Conservation (phyloP, 2,888 invertebrate species). For the Leistus spinibarbis region DNA sequence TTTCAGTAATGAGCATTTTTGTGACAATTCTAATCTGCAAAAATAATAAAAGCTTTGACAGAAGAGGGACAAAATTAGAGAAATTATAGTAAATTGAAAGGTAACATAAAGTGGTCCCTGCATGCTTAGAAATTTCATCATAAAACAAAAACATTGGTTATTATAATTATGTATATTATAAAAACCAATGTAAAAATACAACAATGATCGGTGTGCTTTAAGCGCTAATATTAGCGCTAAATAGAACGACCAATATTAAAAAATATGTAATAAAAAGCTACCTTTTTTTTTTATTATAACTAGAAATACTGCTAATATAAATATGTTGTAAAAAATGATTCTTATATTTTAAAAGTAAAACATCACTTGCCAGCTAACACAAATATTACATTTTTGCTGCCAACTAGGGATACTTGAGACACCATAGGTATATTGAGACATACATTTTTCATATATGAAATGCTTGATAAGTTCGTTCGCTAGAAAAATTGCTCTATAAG, state of each 20-base stretch:
- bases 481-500: no score
- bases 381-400: neutral
- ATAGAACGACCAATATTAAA: neutral
- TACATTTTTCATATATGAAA: no score
- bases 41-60: neutral
- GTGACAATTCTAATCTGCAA: neutral
- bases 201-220: neutral
- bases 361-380: no score
- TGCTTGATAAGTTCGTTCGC: no score
- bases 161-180: conserved; percentile 18
- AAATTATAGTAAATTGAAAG: neutral
- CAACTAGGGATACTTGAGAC: no score
- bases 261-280: conserved; percentile 17
- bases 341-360: neutral
- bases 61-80: neutral
- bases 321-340: conserved; percentile 11
- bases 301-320: conserved; percentile 38
- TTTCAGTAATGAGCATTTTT: neutral
- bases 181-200: conserved; percentile 3
- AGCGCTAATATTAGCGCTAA: neutral
- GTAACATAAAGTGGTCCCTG: conserved; percentile 37
- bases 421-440: no score
- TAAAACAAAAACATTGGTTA: conserved; percentile 23
- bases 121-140: conserved; percentile 8
- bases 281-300: conserved; percentile 37